Evolutionary conservation across 2,113 vertebrate species (phyloP), one percentile per base, ranked within the genome.

Genomic region (Colaptes auratus): DNA sequence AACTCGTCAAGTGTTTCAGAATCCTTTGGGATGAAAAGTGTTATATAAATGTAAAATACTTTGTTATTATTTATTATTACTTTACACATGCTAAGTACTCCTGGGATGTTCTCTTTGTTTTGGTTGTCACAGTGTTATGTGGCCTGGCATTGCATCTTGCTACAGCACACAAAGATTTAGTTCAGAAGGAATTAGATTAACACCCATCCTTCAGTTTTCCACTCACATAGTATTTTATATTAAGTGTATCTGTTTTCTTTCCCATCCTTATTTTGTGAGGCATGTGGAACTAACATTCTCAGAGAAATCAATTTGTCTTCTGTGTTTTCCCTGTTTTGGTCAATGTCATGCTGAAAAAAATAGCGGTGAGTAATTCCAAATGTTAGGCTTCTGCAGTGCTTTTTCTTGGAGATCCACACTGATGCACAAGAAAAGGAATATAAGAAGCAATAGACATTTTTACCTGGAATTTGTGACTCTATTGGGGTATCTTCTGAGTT

Each of bases 41-140:
- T 16, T 69, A 75, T 83, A 85, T 70, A 90, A 90, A 93, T 93
- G 65, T 73, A 95, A 95, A 96, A 80, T 53, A 56, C 15, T 58
- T 14, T 20, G 16, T 61, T 93, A 92, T 69, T 87, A 77, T 90
- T 88, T 88, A 50, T 85, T 77, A 72, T 94, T 93, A 87, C 44
- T 94, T 87, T 86, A 23, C 31, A 30, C 9, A 28, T 24, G 20
- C 12, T 19, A 39, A 70, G 23, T 9, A 23, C 20, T 80, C 13
- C 36, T 86, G 74, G 59, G 15, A 33, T 74, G 16, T 89, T 93
- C 64, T 78, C 31, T 61, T 69, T 74, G 19, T 56, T 82, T n/a
- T 44, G 64, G 69, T 61, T 58, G 46, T 65, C 78, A 46, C 67
- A 21, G 28, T 60, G 15, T 75, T 78, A 89, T 46, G 31, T 78